Evolutionary conservation across 2,797 vertebrate species (phyloP), one percentile per base, ranked within the genome.

Genomic region (Epinephelus coioides): DNA sequence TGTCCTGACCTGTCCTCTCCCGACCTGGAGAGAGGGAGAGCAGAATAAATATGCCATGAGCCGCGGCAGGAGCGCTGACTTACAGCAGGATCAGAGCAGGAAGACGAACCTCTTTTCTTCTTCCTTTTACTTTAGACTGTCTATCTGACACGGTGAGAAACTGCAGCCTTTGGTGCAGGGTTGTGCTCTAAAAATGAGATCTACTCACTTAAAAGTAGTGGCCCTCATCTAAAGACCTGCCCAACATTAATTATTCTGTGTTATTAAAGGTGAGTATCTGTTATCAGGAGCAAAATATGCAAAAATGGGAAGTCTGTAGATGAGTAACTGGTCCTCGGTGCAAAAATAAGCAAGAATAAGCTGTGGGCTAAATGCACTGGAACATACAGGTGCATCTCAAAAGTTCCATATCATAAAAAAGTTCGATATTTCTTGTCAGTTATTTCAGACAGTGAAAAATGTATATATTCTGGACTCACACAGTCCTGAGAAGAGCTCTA

Each of bases 21-120:
- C 17, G 30, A 59, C 63, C 73, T 10, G 44, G 17, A 71, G 54
- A 83, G 86, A 88, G 47, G 59, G 67, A 79, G 67, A 79, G 60
- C 85, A 87, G 89, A 89, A 86, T 87, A 92, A 92, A 94, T 88
- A 90, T 80, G 82, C 75, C 85, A 81, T 86, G 47, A 17, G 81
- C 56, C 12, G 25, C 17, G 5, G 64, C 73, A 46, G 70, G 63
- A 85, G 55, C 12, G 0, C 64, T 90, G 91, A 89, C 84, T 87
- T 89, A 82, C 69, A 76, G 54, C 86, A 85, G 86, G 83, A 84
- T 81, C 49, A 18, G 59, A 67, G 78, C 82, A 76, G 76, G 81
- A 88, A 89, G 77, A 73, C 15, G 55, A 70, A 66, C 49, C 21
- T n/a, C 30, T 23, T 73, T 64, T 44, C 21, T 64, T 55, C 51